These are phyloP conservation scores for Amiota communis DNA, from an alignment of 2,888 invertebrate species.

Conservation along the genomic window DNA sequence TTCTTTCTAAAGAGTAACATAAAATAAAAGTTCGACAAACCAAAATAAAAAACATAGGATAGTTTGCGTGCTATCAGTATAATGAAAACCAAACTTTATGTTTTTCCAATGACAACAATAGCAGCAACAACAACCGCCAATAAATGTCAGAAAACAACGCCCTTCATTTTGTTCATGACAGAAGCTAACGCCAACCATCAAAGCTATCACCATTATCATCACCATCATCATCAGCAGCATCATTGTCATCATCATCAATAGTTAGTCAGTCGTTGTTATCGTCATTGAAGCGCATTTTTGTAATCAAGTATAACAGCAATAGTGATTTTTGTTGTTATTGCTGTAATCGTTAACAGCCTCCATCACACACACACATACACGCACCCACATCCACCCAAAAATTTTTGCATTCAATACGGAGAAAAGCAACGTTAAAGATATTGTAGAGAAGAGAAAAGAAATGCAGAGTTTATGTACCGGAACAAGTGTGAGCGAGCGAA, in stretches of 20 bases:
- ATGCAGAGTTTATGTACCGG: conserved; percentile 2
- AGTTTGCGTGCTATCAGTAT: not conserved
- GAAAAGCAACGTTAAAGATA: no score
- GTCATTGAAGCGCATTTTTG: no score
- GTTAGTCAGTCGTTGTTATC: no score
- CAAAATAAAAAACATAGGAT: not conserved
- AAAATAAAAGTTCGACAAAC: not conserved
- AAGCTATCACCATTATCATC: not conserved
- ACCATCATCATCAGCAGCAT: not conserved
- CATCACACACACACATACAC: not conserved
- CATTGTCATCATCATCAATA: not conserved
- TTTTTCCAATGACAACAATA: not conserved
- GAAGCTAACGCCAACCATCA: no score
- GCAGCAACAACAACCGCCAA: conserved; percentile 6
- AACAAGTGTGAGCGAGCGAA: not conserved
- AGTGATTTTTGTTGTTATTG: not conserved
- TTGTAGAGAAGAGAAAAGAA: no score
- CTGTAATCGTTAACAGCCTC: conserved; percentile 1
- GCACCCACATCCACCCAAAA: no score
- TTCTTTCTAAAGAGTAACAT: no score
- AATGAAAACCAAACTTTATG: not conserved
- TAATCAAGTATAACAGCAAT: no score
- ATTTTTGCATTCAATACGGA: no score
- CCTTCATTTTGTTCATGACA: no score
- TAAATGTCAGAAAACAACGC: conserved; percentile 1